phyloP scores from a whole-genome alignment of 2,797 vertebrate genomes.

The Heliangelus exortis region DNA sequence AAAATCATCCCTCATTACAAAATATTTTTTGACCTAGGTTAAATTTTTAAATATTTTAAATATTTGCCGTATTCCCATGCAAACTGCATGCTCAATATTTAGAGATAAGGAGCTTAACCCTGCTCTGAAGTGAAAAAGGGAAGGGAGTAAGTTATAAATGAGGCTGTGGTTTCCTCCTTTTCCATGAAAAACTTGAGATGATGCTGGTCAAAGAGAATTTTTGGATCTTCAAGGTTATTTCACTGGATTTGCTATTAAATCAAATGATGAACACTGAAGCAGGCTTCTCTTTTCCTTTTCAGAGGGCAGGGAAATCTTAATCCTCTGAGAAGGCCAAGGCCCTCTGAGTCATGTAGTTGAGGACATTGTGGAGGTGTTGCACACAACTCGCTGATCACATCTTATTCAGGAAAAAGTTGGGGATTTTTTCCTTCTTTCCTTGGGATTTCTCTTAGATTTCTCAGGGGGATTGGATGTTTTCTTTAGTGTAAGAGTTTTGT shows the following conservation, averaged over 20 bases:
- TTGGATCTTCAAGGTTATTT: neutral
- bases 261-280: neutral
- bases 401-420: neutral
- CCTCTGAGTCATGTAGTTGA: neutral
- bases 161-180: neutral
- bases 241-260: neutral
- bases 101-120: neutral
- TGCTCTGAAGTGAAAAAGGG: neutral
- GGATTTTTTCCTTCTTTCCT: neutral
- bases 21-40: neutral
- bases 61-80: neutral
- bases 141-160: neutral
- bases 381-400: neutral
- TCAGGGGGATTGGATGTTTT: neutral
- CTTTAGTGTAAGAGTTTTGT: neutral
- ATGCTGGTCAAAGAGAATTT: neutral
- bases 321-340: neutral
- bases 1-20: neutral
- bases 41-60: neutral
- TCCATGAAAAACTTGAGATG: neutral
- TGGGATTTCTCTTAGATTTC: neutral
- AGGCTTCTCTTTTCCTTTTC: neutral
- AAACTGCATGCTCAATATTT: neutral
- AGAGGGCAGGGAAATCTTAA: neutral
- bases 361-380: neutral